Percentiles rank a stretch among this genome's conserved stretches.
Evolutionary conservation across 2,113 vertebrate genomes (phyloP).

Genomic region (Podarcis muralis): DNA sequence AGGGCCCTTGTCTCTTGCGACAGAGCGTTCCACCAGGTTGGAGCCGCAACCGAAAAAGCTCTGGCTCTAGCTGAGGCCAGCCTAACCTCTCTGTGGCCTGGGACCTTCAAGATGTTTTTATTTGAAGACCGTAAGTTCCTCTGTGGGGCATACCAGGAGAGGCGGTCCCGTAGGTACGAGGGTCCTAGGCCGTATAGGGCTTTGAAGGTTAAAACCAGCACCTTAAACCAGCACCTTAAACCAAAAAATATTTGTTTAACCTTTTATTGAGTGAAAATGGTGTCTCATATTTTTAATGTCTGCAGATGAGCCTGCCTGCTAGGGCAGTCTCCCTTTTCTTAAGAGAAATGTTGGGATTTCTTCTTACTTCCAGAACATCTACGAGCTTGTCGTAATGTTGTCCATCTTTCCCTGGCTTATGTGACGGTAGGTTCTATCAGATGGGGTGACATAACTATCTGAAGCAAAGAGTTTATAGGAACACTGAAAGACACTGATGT

Average conservation of each 20-base stretch:
- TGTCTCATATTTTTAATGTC: background rate
- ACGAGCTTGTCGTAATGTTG: constrained; percentile 36
- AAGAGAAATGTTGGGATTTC: constrained; percentile 44
- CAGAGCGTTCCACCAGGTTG: too few relatives aligned
- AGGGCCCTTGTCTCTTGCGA: too few relatives aligned
- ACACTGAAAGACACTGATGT: constrained; percentile 83
- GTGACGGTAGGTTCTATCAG: constrained; percentile 52
- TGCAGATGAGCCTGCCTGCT: background rate
- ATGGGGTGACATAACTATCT: constrained; percentile 59
- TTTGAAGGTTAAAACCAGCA: too few relatives aligned
- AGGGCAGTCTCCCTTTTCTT: constrained; percentile 8
- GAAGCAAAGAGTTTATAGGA: constrained; percentile 74
- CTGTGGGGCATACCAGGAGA: too few relatives aligned
- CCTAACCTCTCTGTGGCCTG: too few relatives aligned
- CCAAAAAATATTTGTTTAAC: background rate
- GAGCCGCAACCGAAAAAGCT: too few relatives aligned
- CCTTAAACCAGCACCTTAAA: too few relatives aligned
- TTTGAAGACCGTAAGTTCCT: too few relatives aligned
- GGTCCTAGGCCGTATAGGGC: too few relatives aligned
- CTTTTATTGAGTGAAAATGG: background rate
- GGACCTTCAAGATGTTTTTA: too few relatives aligned
- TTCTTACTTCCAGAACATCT: constrained; percentile 29
- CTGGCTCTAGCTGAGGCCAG: too few relatives aligned
- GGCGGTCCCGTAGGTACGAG: too few relatives aligned
- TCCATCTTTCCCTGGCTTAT: constrained; percentile 49